These are phyloP conservation scores for Goniozus legneri DNA, from an alignment of 1,140 invertebrate species.

Conservation along the genomic window DNA sequence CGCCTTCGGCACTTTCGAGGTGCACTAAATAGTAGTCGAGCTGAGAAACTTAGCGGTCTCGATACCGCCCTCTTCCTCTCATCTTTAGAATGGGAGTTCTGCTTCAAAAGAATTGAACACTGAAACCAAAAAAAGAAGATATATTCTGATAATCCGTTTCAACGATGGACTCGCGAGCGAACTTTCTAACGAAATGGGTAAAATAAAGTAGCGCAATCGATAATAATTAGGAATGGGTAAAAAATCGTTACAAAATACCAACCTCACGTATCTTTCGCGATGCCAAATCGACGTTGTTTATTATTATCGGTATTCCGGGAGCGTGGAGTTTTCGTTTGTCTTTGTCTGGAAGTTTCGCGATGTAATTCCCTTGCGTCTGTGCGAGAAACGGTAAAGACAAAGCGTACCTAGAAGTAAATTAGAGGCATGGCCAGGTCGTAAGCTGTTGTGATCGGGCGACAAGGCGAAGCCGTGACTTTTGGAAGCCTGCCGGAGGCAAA, in stretches of 20 bases:
- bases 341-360: too few relatives aligned
- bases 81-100: too few relatives aligned
- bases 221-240: conserved; percentile 1
- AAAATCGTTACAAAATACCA: conserved; percentile 12
- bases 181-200: conserved; percentile 7
- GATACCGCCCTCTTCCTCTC: conserved; percentile 6
- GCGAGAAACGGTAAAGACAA: neutral
- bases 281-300: too few relatives aligned
- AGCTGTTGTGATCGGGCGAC: conserved; percentile 3
- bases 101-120: too few relatives aligned
- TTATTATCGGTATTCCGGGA: too few relatives aligned
- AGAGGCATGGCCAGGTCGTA: conserved; percentile 8
- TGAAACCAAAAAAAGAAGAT: too few relatives aligned
- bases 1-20: conserved; percentile 17
- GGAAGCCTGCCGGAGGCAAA: neutral
- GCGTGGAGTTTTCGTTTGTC: too few relatives aligned
- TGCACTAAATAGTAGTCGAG: conserved; percentile 19
- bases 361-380: too few relatives aligned
- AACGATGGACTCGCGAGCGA: conserved; percentile 4
- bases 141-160: too few relatives aligned
- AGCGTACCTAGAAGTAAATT: neutral
- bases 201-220: neutral
- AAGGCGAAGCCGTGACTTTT: conserved; percentile 13
- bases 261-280: too few relatives aligned
- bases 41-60: conserved; percentile 20